These are phyloP conservation scores for Odontocerum albicorne DNA, from an alignment of 2,888 invertebrate genomes.

Conservation along the genomic window DNA sequence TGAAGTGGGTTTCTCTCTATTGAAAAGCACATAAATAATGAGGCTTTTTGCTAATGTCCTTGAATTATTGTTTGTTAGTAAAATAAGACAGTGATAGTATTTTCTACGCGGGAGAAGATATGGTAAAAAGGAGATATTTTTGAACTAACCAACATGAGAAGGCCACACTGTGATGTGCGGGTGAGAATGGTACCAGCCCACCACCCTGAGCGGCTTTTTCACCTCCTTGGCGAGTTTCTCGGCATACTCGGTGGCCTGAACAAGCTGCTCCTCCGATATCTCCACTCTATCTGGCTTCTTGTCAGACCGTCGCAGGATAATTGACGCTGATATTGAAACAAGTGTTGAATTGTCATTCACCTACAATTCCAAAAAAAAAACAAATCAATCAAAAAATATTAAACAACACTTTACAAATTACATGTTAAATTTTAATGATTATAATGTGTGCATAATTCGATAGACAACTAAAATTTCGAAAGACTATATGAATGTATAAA, in stretches of 20 bases:
- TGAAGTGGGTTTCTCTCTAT: no score
- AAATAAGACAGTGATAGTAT: background rate
- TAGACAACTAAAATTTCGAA: constrained; percentile 11
- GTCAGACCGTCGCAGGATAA: constrained; percentile 74
- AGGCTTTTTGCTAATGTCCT: background rate
- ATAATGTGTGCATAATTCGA: no score
- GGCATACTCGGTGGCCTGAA: constrained; percentile 67
- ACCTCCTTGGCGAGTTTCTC: constrained; percentile 66
- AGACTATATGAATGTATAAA: background rate
- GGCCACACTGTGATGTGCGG: constrained; percentile 89
- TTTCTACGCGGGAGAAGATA: background rate
- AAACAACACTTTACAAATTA: no score
- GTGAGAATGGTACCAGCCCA: constrained; percentile 91
- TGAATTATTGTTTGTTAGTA: no score
- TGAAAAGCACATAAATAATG: background rate
- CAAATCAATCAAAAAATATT: no score
- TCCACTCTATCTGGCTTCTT: constrained; percentile 85
- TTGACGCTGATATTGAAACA: constrained; percentile 72
- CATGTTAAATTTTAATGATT: no score
- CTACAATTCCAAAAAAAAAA: constrained; percentile 45
- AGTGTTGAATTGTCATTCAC: constrained; percentile 59
- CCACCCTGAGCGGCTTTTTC: constrained; percentile 68
- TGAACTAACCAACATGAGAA: constrained; percentile 74
- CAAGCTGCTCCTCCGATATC: constrained; percentile 80
- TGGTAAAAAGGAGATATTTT: no score